Evolutionary conservation across 2,797 vertebrate species (phyloP).

Genomic region (Pachyuromys duprasi): DNA sequence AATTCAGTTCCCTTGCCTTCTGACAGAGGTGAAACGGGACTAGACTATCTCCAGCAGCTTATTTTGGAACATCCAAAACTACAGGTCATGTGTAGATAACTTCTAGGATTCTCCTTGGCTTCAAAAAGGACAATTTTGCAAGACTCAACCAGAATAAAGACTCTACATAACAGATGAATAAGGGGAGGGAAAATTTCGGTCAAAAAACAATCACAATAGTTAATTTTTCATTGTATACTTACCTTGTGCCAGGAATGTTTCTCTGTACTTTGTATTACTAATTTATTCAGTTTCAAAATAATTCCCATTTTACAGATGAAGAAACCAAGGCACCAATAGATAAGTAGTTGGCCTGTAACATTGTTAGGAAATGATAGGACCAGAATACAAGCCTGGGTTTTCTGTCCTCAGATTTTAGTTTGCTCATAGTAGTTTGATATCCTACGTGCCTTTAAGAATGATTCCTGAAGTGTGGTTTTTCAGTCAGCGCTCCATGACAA

Average conservation of each 20-base stretch:
- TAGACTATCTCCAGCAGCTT: not conserved
- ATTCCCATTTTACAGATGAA: not conserved
- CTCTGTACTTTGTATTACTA: not conserved
- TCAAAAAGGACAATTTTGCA: not conserved
- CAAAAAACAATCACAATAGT: not conserved
- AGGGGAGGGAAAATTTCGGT: not conserved
- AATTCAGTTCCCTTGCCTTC: not conserved
- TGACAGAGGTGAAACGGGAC: not conserved
- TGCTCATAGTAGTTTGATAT: not conserved
- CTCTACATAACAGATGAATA: not conserved
- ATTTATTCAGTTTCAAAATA: not conserved
- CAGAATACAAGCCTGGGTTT: not conserved
- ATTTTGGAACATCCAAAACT: not conserved
- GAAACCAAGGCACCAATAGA: not conserved
- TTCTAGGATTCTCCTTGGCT: not conserved
- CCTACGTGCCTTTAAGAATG: not conserved
- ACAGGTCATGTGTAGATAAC: not conserved
- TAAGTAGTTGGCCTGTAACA: not conserved
- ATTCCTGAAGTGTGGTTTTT: not conserved
- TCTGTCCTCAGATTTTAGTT: not conserved
- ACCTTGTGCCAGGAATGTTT: not conserved
- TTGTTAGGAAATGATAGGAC: not conserved
- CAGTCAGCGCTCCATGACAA: not conserved
- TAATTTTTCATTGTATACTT: not conserved
- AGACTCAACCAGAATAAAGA: not conserved